These are phyloP conservation scores for Tympanuchus pallidicinctus DNA, from an alignment of 2,113 vertebrate genomes.

Conservation along the genomic window DNA sequence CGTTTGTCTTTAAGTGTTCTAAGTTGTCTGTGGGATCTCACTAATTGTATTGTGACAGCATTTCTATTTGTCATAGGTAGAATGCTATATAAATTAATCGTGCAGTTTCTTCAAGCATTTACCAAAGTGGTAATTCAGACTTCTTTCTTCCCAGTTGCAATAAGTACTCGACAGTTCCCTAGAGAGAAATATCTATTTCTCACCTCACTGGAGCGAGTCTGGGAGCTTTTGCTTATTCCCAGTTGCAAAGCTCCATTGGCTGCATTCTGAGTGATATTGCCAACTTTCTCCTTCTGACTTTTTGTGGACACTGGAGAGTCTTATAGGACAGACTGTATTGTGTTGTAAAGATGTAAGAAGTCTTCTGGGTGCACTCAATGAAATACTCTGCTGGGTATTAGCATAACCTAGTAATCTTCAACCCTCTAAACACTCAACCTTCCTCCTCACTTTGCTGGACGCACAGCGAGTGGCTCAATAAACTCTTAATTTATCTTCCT, in stretches of 20 bases:
- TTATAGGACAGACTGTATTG: neutral
- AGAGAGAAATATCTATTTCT: neutral
- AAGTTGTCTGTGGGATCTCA: neutral
- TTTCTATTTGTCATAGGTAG: neutral
- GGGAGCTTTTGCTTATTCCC: neutral
- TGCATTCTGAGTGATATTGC: neutral
- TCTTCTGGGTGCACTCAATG: neutral
- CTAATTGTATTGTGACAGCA: neutral
- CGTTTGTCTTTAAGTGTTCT: neutral
- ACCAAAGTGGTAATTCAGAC: neutral
- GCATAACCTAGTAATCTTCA: neutral
- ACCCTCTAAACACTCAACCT: neutral
- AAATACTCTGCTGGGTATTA: neutral
- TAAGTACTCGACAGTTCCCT: neutral
- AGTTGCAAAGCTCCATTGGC: neutral
- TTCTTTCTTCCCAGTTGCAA: neutral
- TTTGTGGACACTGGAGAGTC: neutral
- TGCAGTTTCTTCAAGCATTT: neutral
- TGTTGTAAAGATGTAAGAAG: neutral
- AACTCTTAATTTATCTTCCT: neutral
- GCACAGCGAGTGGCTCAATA: neutral
- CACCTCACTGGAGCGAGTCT: neutral
- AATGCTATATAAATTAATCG: neutral
- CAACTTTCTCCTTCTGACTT: fast-evolving
- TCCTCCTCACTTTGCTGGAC: neutral